Conservation (phyloP, 1,140 invertebrate genomes). For the Hylyphantes graminicola region DNA sequence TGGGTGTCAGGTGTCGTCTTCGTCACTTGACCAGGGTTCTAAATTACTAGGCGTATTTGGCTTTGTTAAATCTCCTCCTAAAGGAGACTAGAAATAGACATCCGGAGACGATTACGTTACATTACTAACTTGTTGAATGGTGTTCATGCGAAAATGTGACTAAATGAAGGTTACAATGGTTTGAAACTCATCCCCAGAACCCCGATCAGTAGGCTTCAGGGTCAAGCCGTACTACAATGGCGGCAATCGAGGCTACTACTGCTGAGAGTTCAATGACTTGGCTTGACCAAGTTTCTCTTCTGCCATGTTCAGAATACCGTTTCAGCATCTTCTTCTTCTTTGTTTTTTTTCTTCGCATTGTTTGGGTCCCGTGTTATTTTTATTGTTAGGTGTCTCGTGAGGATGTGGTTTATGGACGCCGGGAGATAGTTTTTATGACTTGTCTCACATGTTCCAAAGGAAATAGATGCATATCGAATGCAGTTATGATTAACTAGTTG, state of each 20-base stretch:
- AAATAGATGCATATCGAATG: too few relatives aligned
- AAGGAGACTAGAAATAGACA: too few relatives aligned
- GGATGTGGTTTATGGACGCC: not conserved
- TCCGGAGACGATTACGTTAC: too few relatives aligned
- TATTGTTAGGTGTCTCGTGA: constrained; percentile 45
- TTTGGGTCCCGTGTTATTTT: not conserved
- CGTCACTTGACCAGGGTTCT: too few relatives aligned
- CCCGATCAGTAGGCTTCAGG: constrained; percentile 56
- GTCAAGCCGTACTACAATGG: constrained; percentile 52
- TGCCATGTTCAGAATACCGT: constrained; percentile 13
- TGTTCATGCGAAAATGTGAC: too few relatives aligned
- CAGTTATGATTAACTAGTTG: too few relatives aligned
- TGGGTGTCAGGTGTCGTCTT: too few relatives aligned
- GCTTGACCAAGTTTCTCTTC: constrained; percentile 53
- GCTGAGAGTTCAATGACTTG: constrained; percentile 44
- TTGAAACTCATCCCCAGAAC: not conserved
- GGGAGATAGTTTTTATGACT: not conserved
- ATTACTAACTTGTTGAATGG: too few relatives aligned
- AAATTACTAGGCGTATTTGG: too few relatives aligned
- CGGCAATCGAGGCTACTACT: constrained; percentile 36
- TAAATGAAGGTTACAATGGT: too few relatives aligned
- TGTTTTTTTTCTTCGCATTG: constrained; percentile 21
- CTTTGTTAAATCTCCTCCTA: too few relatives aligned
- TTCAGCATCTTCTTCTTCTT: constrained; percentile 27
- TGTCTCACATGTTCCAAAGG: too few relatives aligned